phyloP scores from a whole-genome alignment of 2,888 invertebrate species.

The Plemyria rubiginata region DNA sequence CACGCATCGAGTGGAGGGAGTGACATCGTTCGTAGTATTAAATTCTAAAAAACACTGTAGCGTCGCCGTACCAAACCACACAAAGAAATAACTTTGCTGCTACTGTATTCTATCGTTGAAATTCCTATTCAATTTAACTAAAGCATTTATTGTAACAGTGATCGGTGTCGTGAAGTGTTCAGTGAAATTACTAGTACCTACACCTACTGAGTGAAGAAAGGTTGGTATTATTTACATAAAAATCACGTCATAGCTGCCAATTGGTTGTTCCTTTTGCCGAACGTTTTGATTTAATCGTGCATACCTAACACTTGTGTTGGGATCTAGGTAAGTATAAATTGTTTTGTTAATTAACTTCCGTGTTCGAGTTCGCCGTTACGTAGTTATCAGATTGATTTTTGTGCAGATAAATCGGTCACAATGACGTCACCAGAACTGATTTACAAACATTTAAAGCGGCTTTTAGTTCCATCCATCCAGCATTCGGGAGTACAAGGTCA shows the following conservation, averaged over 20 bases:
- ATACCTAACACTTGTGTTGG: constrained; percentile 21
- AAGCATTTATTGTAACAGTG: constrained; percentile 25
- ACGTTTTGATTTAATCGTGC: constrained; percentile 42
- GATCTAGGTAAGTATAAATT: neutral
- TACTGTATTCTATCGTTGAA: constrained; percentile 58
- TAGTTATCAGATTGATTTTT: constrained; percentile 51
- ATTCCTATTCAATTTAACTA: constrained; percentile 23
- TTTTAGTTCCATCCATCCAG: constrained; percentile 74
- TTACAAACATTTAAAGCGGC: constrained; percentile 76
- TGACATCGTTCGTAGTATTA: constrained; percentile 11
- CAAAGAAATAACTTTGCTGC: constrained; percentile 63
- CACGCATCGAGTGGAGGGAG: neutral
- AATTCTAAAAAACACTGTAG: constrained; percentile 34
- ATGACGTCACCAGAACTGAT: constrained; percentile 80
- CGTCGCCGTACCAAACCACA: constrained; percentile 65
- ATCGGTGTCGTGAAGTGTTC: constrained; percentile 37
- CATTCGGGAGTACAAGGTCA: constrained; percentile 76
- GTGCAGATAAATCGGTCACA: constrained; percentile 68
- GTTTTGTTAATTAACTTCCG: constrained; percentile 25
- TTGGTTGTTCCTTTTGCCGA: constrained; percentile 60
- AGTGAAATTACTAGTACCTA: constrained; percentile 36
- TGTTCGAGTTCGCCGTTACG: constrained; percentile 28
- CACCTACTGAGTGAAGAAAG: constrained; percentile 47
- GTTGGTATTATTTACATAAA: constrained; percentile 66
- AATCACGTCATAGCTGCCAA: constrained; percentile 67